Base-by-base conservation (phyloP, 1,140 invertebrate species). In the Rhagoletis zephyria region DNA sequence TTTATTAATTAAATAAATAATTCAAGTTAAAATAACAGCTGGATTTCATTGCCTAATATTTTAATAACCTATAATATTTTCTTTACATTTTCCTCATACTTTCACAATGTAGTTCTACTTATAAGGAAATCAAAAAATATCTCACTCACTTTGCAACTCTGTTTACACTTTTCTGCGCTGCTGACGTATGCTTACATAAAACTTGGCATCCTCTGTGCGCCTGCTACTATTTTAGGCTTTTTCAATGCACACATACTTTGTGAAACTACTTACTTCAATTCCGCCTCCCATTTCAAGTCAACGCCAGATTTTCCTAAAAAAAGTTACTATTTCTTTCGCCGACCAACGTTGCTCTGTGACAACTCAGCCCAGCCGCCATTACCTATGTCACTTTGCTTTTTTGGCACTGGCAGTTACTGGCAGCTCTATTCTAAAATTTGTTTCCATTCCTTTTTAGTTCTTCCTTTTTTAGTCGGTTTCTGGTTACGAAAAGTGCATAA, bases 151-250 rank as follows among this genome's bases (percentile, higher is more conserved):
- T 1, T n/a, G 45, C 67, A 16, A 74, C 14, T 14, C 48, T 10
- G 48, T 56, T 6, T 56, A 7, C 16, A n/a, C 7, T 67, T 67
- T 30, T 30, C n/a, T 7, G 4, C 63, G 65, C 65, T 12, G 40
- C 7, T 74, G 14, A 9, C 4, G 1, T 51, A 56, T n/a, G 48
- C 6, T 81, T 19, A 12, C n/a, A 81, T 12, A 51, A 81, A 81
- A n/a, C 48, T 81, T n/a, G 4, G 51, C 74, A 30, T 0, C 74
- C 14, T 51, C 48, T 81, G 74, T 7, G 74, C 74, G 74, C 74
- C 74, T 81, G 48, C 56, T 81, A 81, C 74, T 81, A 10, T 9
- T 10, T 12, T 81, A 81, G 74, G 74, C 74, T 81, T 56, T 30
- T 19, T 7, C 7, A 19, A 56, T n/a, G 48, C 16, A 14, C 12